Base-by-base conservation (phyloP, 2,888 invertebrate genomes). In the Neoaliturus tenellus region DNA sequence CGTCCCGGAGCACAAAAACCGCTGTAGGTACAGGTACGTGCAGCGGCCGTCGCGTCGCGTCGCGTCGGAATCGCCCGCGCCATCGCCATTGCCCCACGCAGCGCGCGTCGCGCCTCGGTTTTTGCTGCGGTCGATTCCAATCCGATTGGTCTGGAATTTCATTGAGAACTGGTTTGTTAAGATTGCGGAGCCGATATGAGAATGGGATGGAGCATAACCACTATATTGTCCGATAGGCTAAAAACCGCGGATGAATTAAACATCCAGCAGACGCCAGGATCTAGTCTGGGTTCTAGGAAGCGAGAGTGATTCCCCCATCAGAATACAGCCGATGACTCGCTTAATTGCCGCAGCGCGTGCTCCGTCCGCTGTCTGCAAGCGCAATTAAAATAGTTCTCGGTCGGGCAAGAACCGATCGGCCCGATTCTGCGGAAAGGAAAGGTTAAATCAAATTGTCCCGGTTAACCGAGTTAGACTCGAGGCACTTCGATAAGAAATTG, bases 351-450 rank as follows among this genome's bases (percentile, higher is more conserved):
- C 62, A 17, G 28, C 62, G 62, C 62, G 62, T 62, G 62, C 62
- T 55, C 6, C 35, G 35, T 35, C 6, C 28, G 62, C 20, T 28
- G 62, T 25, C 62, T 25, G 10, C 23, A 23, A 5, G 12, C 17
- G 28, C 62, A 62, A 62, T 62, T 62, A 62, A 62, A 62, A 62
- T 62, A 62, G 62, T 62, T 62, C 62, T 31, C 62, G 28, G 62
- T 51, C 51, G 20, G 20, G 51, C 23, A 55, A 55, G 55, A 55
- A 55, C 28, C 62, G 25, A 62, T 31, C 31, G 25, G 14, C 55
- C n/a, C 23, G 55, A 55, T 62, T 62, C 62, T 17, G 31, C 28
- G 28, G 62, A 62, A 62, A 14, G 2, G 62, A 62, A 62, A 62
- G 62, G 62, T 62, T 62, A 62, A 62, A 62, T 28, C 14, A 62